A percentile compares a stretch with the other conserved stretches of the same genome.
Conservation (phyloP, 2,113 vertebrate species). For the Anhinga anhinga region DNA sequence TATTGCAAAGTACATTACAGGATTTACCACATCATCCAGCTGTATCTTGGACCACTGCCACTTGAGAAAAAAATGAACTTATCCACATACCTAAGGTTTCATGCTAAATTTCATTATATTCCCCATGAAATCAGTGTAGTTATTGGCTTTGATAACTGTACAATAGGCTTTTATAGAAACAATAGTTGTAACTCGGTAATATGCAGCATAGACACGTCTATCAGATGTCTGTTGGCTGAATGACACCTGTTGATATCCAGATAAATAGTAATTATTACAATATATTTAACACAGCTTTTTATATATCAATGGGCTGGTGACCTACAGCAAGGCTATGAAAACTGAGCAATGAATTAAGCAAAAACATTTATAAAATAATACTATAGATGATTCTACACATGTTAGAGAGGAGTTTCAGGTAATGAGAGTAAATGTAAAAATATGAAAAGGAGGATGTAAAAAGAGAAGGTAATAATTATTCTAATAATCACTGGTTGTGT, state of each 20-base stretch:
- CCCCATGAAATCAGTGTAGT: neutral
- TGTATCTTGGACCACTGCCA: neutral
- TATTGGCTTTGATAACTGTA: neutral
- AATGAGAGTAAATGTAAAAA: neutral
- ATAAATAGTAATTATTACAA: neutral
- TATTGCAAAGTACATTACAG: neutral
- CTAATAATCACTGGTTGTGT: neutral
- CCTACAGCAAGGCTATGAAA: neutral
- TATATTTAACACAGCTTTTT: neutral
- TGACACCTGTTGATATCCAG: neutral
- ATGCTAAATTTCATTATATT: neutral
- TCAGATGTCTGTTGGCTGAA: neutral
- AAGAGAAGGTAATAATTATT: neutral
- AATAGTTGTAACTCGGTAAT: neutral
- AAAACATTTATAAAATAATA: neutral
- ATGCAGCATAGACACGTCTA: neutral
- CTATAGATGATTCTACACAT: neutral
- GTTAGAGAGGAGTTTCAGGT: neutral
- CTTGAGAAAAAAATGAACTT: neutral
- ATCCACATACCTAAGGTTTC: neutral
- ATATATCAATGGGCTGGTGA: neutral
- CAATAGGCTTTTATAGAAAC: neutral
- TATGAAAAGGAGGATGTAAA: neutral
- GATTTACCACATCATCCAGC: neutral
- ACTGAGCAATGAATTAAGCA: neutral